These are phyloP conservation scores for Grallaria varia DNA, from an alignment of 2,113 vertebrate species.

Conservation along the genomic window DNA sequence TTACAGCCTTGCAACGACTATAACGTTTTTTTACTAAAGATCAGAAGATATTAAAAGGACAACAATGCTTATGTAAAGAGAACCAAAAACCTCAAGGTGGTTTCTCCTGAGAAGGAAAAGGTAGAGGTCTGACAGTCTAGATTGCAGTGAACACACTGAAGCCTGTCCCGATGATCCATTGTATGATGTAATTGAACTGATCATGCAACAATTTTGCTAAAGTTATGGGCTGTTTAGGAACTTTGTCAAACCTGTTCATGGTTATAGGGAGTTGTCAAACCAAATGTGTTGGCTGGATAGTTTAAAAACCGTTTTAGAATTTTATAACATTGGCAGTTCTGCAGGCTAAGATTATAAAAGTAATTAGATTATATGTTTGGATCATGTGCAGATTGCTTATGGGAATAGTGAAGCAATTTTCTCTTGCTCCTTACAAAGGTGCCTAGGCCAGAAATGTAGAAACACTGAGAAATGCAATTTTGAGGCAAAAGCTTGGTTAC, in stretches of 20 bases:
- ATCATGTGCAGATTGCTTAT: not conserved
- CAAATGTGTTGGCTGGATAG: not conserved
- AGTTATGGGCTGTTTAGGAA: not conserved
- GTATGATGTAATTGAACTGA: not conserved
- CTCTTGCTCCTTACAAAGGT: not conserved
- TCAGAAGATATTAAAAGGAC: not conserved
- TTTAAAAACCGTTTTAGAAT: not conserved
- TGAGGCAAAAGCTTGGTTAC: not conserved
- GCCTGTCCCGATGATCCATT: not conserved
- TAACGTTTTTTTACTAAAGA: not conserved
- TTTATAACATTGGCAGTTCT: not conserved
- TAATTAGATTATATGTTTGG: not conserved
- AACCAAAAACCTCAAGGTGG: not conserved
- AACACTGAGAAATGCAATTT: not conserved
- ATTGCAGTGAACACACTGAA: not conserved
- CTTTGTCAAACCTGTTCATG: not conserved
- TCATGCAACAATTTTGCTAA: not conserved
- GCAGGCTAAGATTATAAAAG: not conserved
- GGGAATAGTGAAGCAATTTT: not conserved
- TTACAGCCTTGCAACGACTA: not conserved
- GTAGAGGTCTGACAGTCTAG: not conserved
- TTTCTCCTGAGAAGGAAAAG: not conserved
- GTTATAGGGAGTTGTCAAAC: not conserved
- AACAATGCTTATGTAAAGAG: not conserved
- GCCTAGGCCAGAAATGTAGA: not conserved